Percentiles rank a stretch among this genome's conserved stretches.
Evolutionary conservation across 1,140 invertebrate genomes (phyloP).

Genomic region (Zelostemma sp.): DNA sequence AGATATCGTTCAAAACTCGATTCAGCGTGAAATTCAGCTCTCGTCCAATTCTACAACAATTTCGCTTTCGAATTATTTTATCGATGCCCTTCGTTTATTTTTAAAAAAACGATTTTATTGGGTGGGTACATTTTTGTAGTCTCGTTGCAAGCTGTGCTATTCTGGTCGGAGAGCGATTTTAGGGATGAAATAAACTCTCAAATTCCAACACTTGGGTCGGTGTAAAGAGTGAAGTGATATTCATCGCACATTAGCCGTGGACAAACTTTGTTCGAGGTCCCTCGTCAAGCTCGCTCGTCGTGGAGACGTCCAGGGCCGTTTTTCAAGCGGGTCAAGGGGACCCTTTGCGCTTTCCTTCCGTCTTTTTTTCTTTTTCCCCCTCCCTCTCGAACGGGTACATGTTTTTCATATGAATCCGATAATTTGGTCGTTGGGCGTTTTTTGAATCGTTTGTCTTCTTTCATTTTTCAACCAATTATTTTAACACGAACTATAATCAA

Average conservation of each 20-base stretch:
- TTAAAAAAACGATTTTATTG: too few relatives aligned
- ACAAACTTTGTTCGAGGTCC: slow-evolving; percentile 44
- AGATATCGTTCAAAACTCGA: slow-evolving; percentile 26
- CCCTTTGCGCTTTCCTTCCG: slow-evolving; percentile 38
- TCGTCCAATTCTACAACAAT: too few relatives aligned
- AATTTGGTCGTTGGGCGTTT: too few relatives aligned
- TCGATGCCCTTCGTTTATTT: too few relatives aligned
- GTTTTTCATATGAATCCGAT: slow-evolving; percentile 5
- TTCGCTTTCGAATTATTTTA: too few relatives aligned
- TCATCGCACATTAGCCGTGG: slow-evolving; percentile 16
- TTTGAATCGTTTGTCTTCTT: too few relatives aligned
- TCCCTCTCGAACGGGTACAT: neutral
- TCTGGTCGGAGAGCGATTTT: too few relatives aligned
- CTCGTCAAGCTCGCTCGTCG: slow-evolving; percentile 41
- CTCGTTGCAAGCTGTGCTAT: too few relatives aligned
- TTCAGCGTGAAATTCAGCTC: neutral
- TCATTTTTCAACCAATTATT: too few relatives aligned
- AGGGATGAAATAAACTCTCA: too few relatives aligned
- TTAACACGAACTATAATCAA: too few relatives aligned
- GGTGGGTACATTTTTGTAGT: too few relatives aligned
- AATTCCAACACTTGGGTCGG: neutral
- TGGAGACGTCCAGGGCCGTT: slow-evolving; percentile 55
- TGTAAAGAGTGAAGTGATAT: slow-evolving; percentile 22
- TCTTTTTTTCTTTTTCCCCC: slow-evolving; percentile 15
- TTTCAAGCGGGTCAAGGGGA: slow-evolving; percentile 64